Conservation (phyloP, 2,797 vertebrate species). For the Mionectes olivaceus region DNA sequence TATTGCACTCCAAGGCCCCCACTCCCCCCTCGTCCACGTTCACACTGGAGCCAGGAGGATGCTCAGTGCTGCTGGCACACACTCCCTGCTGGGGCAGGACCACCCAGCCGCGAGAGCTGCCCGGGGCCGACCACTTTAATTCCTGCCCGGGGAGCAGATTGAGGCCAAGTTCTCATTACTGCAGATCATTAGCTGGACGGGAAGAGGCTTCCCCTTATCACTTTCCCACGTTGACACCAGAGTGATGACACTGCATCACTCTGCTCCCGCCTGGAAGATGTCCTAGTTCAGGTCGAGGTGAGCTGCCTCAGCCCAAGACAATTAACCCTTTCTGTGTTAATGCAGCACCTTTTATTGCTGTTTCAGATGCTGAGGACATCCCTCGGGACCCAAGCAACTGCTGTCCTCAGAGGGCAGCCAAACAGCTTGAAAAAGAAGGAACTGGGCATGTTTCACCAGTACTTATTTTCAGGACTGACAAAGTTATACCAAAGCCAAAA, state of each 20-base stretch:
- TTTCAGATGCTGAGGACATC: not conserved
- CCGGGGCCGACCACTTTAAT: not conserved
- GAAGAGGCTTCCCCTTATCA: not conserved
- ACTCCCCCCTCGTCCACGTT: fast-evolving
- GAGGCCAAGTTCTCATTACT: conserved; percentile 36
- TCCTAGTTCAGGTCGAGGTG: not conserved
- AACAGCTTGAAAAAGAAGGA: not conserved
- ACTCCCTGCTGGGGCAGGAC: not conserved
- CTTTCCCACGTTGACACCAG: conserved; percentile 2
- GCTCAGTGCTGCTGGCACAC: not conserved
- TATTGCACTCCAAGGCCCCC: fast-evolving
- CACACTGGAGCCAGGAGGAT: not conserved
- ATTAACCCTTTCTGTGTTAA: not conserved
- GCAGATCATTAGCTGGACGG: not conserved
- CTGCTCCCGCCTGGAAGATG: fast-evolving
- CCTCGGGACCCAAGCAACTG: not conserved
- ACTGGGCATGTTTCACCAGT: not conserved
- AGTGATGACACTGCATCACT: not conserved
- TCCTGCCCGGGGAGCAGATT: not conserved
- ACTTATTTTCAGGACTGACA: fast-evolving
- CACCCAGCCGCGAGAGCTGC: not conserved
- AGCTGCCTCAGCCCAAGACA: not conserved
- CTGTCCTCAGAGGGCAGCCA: not conserved
- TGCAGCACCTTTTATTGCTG: not conserved
- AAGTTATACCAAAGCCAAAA: not conserved